A percentile compares a stretch with the other conserved stretches of the same genome.
These are phyloP conservation scores for Neoseiulus cucumeris DNA, from an alignment of 1,140 invertebrate species.

Conservation along the genomic window DNA sequence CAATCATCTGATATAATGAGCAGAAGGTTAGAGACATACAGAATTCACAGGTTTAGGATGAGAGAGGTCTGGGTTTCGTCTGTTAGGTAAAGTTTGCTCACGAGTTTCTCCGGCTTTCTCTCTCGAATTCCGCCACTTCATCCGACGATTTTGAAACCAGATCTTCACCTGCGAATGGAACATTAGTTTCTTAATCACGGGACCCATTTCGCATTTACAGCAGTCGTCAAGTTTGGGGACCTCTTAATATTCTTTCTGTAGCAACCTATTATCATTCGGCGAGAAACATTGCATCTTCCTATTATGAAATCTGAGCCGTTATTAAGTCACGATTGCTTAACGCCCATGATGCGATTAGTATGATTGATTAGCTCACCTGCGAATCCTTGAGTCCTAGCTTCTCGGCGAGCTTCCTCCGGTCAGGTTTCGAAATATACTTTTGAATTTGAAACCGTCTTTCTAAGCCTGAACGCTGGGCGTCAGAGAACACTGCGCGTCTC, in stretches of 20 bases:
- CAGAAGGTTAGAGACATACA: neutral
- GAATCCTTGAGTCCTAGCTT: constrained; percentile 80
- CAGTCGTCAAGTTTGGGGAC: no score
- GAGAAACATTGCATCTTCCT: no score
- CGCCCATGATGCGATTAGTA: no score
- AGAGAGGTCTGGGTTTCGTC: constrained; percentile 83
- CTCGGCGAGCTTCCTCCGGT: constrained; percentile 82
- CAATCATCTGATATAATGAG: no score
- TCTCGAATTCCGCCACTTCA: constrained; percentile 95
- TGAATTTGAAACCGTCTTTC: constrained; percentile 90
- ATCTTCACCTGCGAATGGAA: constrained; percentile 56
- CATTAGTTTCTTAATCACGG: no score
- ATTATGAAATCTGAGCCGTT: no score
- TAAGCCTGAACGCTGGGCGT: constrained; percentile 74
- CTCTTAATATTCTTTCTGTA: no score
- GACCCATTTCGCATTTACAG: no score
- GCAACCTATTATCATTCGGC: no score
- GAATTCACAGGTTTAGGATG: constrained; percentile 14
- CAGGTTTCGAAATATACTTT: constrained; percentile 93
- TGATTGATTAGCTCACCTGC: constrained; percentile 38
- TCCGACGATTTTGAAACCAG: constrained; percentile 85
- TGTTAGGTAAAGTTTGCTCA: constrained; percentile 84
- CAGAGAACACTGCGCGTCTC: constrained; percentile 76
- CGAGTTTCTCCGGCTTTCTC: constrained; percentile 77
- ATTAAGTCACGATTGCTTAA: no score